phyloP scores from a whole-genome alignment of 23 tunicate genomes.

The Oikopleura albicans region DNA sequence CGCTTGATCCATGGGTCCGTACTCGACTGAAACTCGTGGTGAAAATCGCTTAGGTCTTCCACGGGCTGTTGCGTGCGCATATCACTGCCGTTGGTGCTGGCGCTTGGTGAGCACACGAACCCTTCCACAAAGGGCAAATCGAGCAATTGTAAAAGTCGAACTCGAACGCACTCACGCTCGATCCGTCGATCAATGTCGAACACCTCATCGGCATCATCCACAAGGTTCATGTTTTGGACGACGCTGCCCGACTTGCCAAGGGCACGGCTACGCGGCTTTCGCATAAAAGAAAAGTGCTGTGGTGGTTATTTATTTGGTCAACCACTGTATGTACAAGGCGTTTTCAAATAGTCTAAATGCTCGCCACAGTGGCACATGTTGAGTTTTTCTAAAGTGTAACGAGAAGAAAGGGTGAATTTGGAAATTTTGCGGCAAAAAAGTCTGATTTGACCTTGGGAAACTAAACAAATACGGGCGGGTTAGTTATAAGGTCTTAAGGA shows the following conservation, averaged over 20 bases:
- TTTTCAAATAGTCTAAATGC: too few relatives aligned
- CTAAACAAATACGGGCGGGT: too few relatives aligned
- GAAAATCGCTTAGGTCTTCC: background rate
- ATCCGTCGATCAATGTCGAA: background rate
- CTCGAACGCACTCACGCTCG: slow-evolving; percentile 4
- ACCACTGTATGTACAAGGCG: too few relatives aligned
- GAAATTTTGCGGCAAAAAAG: too few relatives aligned
- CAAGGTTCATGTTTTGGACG: background rate
- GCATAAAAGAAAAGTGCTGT: background rate
- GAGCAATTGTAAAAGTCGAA: background rate
- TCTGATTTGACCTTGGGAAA: too few relatives aligned
- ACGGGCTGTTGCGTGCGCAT: background rate
- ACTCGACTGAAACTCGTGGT: background rate
- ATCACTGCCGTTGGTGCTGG: background rate
- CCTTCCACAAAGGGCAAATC: background rate
- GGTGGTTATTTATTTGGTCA: too few relatives aligned
- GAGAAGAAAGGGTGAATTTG: too few relatives aligned
- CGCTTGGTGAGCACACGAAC: slow-evolving; percentile 1
- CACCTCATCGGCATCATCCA: background rate
- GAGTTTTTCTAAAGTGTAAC: too few relatives aligned
- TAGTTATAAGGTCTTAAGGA: too few relatives aligned
- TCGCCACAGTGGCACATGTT: too few relatives aligned
- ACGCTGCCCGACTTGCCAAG: background rate
- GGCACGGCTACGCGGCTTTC: background rate
- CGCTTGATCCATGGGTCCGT: background rate